These are phyloP conservation scores for Hystrix brachyura DNA, from an alignment of 2,113 vertebrate species.

Conservation along the genomic window DNA sequence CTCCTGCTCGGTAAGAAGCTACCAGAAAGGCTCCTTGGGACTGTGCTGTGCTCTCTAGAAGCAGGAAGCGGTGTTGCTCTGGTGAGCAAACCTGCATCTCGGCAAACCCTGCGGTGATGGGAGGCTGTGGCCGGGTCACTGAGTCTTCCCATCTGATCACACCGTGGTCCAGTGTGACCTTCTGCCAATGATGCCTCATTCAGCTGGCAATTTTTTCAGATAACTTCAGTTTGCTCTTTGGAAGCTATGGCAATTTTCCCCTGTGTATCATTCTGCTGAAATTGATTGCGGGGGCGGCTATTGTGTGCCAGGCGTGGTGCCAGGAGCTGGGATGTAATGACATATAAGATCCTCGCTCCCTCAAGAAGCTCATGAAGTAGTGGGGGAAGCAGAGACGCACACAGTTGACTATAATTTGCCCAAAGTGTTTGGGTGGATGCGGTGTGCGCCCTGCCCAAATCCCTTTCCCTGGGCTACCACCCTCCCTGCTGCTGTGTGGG, in stretches of 20 bases:
- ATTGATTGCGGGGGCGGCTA: background rate
- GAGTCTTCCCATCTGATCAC: background rate
- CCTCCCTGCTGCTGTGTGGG: background rate
- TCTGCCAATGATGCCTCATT: background rate
- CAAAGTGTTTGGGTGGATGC: background rate
- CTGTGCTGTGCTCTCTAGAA: background rate
- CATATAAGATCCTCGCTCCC: background rate
- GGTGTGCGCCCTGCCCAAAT: background rate
- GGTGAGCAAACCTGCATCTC: background rate
- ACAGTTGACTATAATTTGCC: background rate
- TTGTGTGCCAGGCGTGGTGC: background rate
- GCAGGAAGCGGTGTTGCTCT: background rate
- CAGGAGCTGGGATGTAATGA: background rate
- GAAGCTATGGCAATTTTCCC: background rate
- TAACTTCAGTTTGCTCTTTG: background rate
- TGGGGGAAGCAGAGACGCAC: background rate
- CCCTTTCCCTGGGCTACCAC: background rate
- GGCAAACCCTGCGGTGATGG: background rate
- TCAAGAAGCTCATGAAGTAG: background rate
- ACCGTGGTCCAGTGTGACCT: background rate
- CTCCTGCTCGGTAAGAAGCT: slow-evolving; percentile 15
- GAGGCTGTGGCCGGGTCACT: rapidly evolving
- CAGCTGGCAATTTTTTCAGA: background rate
- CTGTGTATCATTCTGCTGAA: background rate
- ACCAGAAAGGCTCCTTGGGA: background rate